Conservation (phyloP, 2,113 vertebrate species). For the Pituophis catenifer region DNA sequence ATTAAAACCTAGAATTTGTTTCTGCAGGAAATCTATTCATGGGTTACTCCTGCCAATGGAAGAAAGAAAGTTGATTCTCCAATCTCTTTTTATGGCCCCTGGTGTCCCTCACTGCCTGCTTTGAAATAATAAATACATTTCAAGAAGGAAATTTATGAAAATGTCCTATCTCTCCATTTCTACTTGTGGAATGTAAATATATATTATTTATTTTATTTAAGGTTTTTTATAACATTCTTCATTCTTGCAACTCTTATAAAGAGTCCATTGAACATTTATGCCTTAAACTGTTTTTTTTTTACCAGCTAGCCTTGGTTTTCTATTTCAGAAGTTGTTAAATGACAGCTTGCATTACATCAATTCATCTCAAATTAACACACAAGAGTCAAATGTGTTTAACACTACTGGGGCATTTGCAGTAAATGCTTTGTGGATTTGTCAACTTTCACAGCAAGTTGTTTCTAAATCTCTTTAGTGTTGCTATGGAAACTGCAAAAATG, state of each 20-base stretch:
- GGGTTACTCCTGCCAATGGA: background rate
- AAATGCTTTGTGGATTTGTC: constrained; percentile 27
- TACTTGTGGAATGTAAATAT: background rate
- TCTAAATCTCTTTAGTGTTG: constrained; percentile 10
- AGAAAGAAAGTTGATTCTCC: background rate
- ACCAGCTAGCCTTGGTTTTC: background rate
- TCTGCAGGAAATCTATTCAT: background rate
- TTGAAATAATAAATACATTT: background rate
- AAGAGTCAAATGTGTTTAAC: constrained; percentile 2
- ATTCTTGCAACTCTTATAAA: background rate
- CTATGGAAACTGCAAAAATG: constrained; percentile 47
- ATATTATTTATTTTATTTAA: background rate
- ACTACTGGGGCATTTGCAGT: constrained; percentile 8
- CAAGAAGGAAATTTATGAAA: background rate
- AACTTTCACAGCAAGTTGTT: constrained; percentile 33
- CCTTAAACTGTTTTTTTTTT: background rate
- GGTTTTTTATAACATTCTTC: background rate
- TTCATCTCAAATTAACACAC: constrained; percentile 22
- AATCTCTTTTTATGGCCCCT: background rate
- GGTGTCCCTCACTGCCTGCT: background rate
- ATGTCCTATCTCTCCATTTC: background rate
- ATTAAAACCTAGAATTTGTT: background rate
- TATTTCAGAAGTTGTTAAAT: constrained; percentile 5
- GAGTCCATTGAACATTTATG: background rate
- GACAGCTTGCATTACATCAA: constrained; percentile 9